Conservation (phyloP, 1,140 invertebrate genomes). For the Zaprionus camerounensis region DNA sequence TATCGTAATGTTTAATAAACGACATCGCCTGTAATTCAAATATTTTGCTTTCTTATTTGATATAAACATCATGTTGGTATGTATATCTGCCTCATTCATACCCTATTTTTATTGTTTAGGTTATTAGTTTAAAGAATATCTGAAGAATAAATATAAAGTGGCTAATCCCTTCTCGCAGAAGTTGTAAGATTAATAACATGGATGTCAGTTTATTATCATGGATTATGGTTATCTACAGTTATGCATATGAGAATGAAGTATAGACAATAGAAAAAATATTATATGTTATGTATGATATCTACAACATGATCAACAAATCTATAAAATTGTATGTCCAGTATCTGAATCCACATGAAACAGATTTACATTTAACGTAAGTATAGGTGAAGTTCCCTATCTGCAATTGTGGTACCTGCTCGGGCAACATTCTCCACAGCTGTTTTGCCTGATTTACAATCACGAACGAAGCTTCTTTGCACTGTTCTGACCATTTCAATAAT, state of each 20-base stretch:
- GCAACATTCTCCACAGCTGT: conserved; percentile 28
- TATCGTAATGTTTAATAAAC: too few relatives aligned
- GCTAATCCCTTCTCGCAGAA: too few relatives aligned
- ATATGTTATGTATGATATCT: neutral
- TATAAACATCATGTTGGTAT: too few relatives aligned
- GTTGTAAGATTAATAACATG: too few relatives aligned
- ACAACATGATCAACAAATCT: neutral
- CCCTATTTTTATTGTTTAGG: too few relatives aligned
- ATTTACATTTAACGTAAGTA: neutral
- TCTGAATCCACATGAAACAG: conserved; percentile 9
- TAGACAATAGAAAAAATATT: too few relatives aligned
- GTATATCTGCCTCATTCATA: too few relatives aligned
- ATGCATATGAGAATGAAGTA: too few relatives aligned
- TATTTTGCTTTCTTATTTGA: too few relatives aligned
- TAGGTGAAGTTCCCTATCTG: neutral
- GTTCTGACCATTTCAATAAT: neutral
- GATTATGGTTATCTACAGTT: neutral
- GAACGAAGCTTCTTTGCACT: conserved; percentile 12
- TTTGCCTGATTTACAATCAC: conserved; percentile 2
- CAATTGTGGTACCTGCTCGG: conserved; percentile 19
- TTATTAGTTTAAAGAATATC: too few relatives aligned
- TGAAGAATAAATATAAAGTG: too few relatives aligned
- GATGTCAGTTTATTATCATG: neutral
- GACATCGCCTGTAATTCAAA: neutral
- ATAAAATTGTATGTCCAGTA: neutral